Percentiles rank a stretch among this genome's conserved stretches.
phyloP scores from a whole-genome alignment of 2,113 vertebrate genomes.

The Siniperca chuatsi region DNA sequence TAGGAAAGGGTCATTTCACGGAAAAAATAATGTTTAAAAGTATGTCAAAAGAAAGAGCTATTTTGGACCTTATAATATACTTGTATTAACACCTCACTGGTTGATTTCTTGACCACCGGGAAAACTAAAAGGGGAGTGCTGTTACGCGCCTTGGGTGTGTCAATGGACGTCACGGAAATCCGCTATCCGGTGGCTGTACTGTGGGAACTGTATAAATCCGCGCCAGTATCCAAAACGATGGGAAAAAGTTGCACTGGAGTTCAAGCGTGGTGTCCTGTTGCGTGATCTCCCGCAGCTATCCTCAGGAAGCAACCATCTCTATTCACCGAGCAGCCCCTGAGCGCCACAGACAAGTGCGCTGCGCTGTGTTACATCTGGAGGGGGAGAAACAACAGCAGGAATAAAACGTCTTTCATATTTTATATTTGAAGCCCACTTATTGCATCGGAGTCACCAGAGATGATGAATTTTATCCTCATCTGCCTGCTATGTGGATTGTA shows the following conservation, averaged over 20 bases:
- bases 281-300: conserved; percentile 67
- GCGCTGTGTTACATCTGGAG: conserved; percentile 10
- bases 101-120: neutral
- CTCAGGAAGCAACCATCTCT: conserved; percentile 58
- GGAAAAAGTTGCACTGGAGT: conserved; percentile 76
- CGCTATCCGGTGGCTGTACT: conserved; percentile 69
- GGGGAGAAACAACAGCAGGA: conserved; percentile 49
- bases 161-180: conserved; percentile 75
- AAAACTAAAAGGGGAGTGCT: conserved; percentile 14
- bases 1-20: accelerated
- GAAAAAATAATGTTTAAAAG: neutral
- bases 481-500: conserved; percentile 84
- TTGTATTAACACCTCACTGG: neutral
- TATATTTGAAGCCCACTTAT: conserved; percentile 14
- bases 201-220: conserved; percentile 86
- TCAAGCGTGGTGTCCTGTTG: conserved; percentile 68
- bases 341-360: conserved; percentile 45
- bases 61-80: neutral
- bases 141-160: conserved; percentile 76
- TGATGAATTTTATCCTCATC: conserved; percentile 77
- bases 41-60: neutral
- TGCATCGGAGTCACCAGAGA: conserved; percentile 60
- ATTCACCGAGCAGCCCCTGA: conserved; percentile 36
- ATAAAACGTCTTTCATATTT: conserved; percentile 43
- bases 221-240: conserved; percentile 62